A percentile compares a stretch with the other conserved stretches of the same genome.
Evolutionary conservation across 2,797 vertebrate genomes (phyloP).

Genomic region (Hydrocynus forskahlii): DNA sequence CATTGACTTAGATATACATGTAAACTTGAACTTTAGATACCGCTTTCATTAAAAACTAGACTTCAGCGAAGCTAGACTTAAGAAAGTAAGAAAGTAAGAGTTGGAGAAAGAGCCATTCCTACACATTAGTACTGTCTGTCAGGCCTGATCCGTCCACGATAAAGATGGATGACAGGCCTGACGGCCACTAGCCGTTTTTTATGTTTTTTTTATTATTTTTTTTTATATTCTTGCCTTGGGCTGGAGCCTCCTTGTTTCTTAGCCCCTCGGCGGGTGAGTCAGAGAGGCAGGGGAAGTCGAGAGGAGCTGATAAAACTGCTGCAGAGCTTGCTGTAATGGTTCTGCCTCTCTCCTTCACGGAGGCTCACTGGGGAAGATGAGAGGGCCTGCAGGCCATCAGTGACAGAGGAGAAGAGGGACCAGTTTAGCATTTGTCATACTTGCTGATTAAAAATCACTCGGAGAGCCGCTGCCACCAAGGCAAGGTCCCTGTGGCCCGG

Average conservation of each 20-base stretch:
- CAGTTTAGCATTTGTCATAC: conserved; percentile 67
- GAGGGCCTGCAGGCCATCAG: conserved; percentile 70
- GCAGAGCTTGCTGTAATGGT: conserved; percentile 44
- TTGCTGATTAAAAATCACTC: conserved; percentile 67
- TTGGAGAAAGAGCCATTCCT: conserved; percentile 52
- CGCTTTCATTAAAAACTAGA: too few relatives aligned
- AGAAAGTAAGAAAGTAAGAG: conserved; percentile 61
- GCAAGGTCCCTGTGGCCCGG: conserved; percentile 49
- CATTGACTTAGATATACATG: too few relatives aligned
- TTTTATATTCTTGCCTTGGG: conserved; percentile 58
- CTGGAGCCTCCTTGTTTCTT: conserved; percentile 49
- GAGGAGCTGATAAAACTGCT: conserved; percentile 48
- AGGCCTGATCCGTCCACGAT: conserved; percentile 65
- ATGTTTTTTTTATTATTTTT: conserved; percentile 37
- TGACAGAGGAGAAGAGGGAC: conserved; percentile 53
- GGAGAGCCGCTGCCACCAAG: conserved; percentile 58
- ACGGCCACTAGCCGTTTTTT: conserved; percentile 60
- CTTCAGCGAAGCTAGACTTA: conserved; percentile 51
- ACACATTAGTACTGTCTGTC: conserved; percentile 60
- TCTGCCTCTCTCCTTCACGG: conserved; percentile 49
- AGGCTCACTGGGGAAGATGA: conserved; percentile 62
- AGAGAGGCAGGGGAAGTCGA: conserved; percentile 35
- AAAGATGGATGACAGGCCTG: conserved; percentile 65
- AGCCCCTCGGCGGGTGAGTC: conserved; percentile 59
- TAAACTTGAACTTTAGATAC: too few relatives aligned